Evolutionary conservation across 2,797 vertebrate genomes (phyloP).

Genomic region (Liasis olivaceus): DNA sequence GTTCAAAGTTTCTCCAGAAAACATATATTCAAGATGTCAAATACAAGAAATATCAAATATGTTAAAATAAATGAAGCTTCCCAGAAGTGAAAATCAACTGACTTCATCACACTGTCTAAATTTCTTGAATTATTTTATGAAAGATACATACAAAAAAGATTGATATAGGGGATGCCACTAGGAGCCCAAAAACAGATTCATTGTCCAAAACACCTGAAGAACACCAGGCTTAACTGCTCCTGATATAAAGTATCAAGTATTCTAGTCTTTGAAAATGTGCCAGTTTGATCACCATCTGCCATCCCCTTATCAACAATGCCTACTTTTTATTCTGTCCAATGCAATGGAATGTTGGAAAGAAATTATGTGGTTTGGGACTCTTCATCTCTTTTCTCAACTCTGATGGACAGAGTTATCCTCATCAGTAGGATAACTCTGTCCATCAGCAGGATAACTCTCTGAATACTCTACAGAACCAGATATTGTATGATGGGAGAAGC

Average conservation of each 20-base stretch:
- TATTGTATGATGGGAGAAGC: background rate
- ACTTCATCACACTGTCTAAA: background rate
- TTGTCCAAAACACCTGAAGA: background rate
- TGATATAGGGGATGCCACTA: background rate
- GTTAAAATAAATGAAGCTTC: background rate
- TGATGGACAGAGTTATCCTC: too few species aligned
- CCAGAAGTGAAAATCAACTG: background rate
- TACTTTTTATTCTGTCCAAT: background rate
- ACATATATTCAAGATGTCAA: background rate
- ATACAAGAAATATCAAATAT: background rate
- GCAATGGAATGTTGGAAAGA: background rate
- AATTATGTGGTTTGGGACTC: background rate
- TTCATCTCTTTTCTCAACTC: too few species aligned
- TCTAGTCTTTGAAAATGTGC: background rate
- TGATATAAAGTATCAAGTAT: background rate
- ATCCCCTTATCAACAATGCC: background rate
- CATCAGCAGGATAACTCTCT: background rate
- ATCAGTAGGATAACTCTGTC: too few species aligned
- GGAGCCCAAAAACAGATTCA: background rate
- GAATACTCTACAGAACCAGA: background rate
- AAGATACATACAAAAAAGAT: background rate
- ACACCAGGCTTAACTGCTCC: background rate
- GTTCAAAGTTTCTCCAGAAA: background rate
- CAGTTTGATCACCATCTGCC: background rate
- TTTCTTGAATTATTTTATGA: background rate